A percentile compares a stretch with the other conserved stretches of the same genome.
These are phyloP conservation scores for Meiosimyza decipiens DNA, from an alignment of 2,888 invertebrate species.

Conservation along the genomic window DNA sequence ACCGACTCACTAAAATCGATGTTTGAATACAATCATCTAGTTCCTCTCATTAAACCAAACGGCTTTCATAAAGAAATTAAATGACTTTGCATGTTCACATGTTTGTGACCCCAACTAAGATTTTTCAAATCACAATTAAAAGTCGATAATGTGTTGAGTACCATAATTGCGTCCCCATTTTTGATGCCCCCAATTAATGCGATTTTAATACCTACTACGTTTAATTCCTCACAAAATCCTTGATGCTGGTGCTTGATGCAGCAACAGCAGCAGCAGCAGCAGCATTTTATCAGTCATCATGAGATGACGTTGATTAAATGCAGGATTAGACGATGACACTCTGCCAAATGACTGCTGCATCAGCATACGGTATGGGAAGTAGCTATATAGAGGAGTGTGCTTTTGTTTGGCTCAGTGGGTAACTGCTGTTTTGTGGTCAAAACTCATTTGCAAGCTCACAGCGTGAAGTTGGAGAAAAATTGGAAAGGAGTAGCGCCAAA, in stretches of 20 bases:
- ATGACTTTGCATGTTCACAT: too few species aligned
- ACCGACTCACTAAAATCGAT: too few species aligned
- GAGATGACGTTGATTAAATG: conserved; percentile 33
- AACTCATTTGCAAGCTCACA: background rate
- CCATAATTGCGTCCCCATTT: background rate
- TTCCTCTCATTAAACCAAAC: too few species aligned
- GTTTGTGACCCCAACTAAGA: too few species aligned
- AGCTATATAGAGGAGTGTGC: background rate
- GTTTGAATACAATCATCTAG: too few species aligned
- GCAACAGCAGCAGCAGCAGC: background rate
- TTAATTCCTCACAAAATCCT: conserved; percentile 13
- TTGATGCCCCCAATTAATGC: background rate
- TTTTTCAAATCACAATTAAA: conserved; percentile 10
- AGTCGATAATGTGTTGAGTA: background rate
- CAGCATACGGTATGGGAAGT: background rate
- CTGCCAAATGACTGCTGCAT: too few species aligned
- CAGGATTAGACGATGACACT: conserved; percentile 23
- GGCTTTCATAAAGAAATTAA: too few species aligned
- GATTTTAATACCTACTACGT: conserved; percentile 4
- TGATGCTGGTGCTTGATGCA: background rate
- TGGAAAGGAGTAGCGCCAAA: too few species aligned
- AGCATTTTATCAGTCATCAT: conserved; percentile 20
- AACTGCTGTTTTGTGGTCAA: background rate
- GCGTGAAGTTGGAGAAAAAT: too few species aligned
- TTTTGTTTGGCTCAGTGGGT: background rate